Percentiles rank a stretch among this genome's conserved stretches.
Conservation (phyloP, 2,113 vertebrate species). For the Oncorhynchus nerka region DNA sequence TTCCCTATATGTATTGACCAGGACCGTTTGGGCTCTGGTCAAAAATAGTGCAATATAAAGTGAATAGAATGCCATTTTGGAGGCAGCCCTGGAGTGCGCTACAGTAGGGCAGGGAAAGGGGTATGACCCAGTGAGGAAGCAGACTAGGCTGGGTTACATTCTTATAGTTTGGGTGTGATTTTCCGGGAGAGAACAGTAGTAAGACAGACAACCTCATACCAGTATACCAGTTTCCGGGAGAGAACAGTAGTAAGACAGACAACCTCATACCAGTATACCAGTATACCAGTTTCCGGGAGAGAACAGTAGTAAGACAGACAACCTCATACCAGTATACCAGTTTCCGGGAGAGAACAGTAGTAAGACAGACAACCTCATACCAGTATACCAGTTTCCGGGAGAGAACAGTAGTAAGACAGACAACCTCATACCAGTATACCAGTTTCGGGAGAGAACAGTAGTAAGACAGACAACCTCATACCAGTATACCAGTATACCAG, state of each 20-base stretch:
- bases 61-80: neutral
- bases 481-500: constrained; percentile 4
- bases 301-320: no score
- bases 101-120: neutral
- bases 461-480: neutral
- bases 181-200: neutral
- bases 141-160: neutral
- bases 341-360: no score
- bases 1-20: no score
- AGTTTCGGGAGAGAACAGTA: neutral
- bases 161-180: neutral
- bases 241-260: neutral
- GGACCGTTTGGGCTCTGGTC: no score
- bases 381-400: no score
- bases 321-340: no score
- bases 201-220: neutral
- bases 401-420: no score
- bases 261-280: no score
- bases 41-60: no score
- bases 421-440: no score
- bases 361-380: no score
- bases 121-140: neutral
- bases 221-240: constrained; percentile 18
- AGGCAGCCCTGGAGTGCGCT: neutral
- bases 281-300: constrained; percentile 19